Conservation (phyloP, 2,888 invertebrate species). For the Pollenia labialis region DNA sequence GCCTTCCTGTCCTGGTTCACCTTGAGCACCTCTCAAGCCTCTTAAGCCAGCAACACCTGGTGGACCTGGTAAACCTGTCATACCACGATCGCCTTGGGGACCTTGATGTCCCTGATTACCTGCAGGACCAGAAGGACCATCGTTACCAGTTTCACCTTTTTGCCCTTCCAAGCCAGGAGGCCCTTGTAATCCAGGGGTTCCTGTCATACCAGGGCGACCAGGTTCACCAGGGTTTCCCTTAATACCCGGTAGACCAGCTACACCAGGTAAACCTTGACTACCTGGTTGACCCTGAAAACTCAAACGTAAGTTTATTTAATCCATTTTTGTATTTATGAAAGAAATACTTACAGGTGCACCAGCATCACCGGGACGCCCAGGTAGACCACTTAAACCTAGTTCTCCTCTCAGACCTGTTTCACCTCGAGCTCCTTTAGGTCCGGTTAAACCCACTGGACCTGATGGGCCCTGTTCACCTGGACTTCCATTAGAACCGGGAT, state of each 20-base stretch:
- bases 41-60: constrained; percentile 77
- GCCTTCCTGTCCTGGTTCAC: constrained; percentile 89
- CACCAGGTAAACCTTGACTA: constrained; percentile 88
- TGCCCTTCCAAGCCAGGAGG: constrained; percentile 89
- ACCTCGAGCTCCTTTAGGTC: constrained; percentile 90
- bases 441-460: constrained; percentile 86
- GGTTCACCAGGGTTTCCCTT: constrained; percentile 90
- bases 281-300: constrained; percentile 88
- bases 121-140: constrained; percentile 88
- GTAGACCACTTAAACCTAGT: constrained; percentile 89
- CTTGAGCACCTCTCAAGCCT: constrained; percentile 86
- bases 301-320: not conserved
- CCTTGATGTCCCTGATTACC: constrained; percentile 86
- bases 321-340: not conserved
- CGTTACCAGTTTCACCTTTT: constrained; percentile 90
- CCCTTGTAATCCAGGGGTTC: constrained; percentile 89
- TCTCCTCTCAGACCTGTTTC: constrained; percentile 92
- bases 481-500: constrained; percentile 85
- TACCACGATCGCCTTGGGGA: constrained; percentile 82
- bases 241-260: constrained; percentile 88
- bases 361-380: constrained; percentile 90
- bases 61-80: constrained; percentile 79
- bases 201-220: constrained; percentile 88
- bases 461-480: constrained; percentile 85
- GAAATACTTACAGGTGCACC: constrained; percentile 87